A percentile compares a stretch with the other conserved stretches of the same genome.
These are phyloP conservation scores for Champsocephalus esox DNA, from an alignment of 2,797 vertebrate species.

Conservation along the genomic window DNA sequence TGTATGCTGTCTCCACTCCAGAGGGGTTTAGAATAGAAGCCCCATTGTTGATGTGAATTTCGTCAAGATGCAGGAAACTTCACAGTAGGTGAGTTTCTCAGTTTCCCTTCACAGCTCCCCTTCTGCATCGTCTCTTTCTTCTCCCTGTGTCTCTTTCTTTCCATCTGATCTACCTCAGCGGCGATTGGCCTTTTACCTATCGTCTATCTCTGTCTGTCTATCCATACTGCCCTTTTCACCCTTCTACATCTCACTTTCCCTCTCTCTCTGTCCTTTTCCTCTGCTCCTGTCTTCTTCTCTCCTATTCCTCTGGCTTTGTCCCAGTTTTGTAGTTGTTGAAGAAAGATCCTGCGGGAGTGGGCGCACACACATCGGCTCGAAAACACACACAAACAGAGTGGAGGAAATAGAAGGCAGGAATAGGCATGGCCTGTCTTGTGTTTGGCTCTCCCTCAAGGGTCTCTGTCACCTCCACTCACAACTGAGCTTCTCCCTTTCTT, in stretches of 20 bases:
- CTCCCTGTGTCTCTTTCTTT: constrained; percentile 1
- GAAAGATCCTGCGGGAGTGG: constrained; percentile 72
- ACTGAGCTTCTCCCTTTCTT: constrained; percentile 47
- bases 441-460: constrained; percentile 49
- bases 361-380: constrained; percentile 11
- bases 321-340: constrained; percentile 77
- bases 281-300: constrained; percentile 18
- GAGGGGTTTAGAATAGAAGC: constrained; percentile 42
- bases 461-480: constrained; percentile 64
- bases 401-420: constrained; percentile 56
- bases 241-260: constrained; percentile 41
- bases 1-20: constrained; percentile 18
- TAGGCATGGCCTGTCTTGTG: constrained; percentile 58
- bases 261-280: constrained; percentile 43
- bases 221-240: constrained; percentile 50
- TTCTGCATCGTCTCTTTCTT: constrained; percentile 17
- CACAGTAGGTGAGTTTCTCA: constrained; percentile 22
- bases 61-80: constrained; percentile 39
- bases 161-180: constrained; percentile 27
- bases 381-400: constrained; percentile 30
- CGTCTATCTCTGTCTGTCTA: constrained; percentile 26
- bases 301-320: constrained; percentile 63
- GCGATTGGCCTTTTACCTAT: constrained; percentile 40
- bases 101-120: constrained; percentile 3
- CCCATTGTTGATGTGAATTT: constrained; percentile 38